Evolutionary conservation across 2,888 invertebrate species (phyloP).

Genomic region (Melangyna quadrimaculata): DNA sequence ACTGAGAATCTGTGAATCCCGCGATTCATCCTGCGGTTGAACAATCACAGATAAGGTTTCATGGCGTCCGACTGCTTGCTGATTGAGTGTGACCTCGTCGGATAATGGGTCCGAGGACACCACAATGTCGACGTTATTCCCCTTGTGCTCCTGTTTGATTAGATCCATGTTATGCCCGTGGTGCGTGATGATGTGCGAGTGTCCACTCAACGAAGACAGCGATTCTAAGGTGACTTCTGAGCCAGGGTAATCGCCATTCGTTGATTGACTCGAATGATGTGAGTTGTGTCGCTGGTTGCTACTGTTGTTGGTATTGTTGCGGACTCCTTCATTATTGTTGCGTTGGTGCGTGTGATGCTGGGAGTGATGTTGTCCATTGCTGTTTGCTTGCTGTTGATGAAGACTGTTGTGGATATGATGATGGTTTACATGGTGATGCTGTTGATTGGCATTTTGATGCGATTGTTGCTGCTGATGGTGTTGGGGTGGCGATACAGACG

Average conservation of each 20-base stretch:
- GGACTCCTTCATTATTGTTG: constrained; percentile 13
- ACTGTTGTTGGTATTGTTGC: constrained; percentile 35
- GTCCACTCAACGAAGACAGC: constrained; percentile 73
- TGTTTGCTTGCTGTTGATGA: constrained; percentile 65
- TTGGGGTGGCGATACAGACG: constrained; percentile 62
- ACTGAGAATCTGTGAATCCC: constrained; percentile 84
- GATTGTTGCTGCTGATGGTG: constrained; percentile 70
- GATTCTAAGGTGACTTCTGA: constrained; percentile 77
- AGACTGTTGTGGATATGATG: constrained; percentile 67
- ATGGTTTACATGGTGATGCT: constrained; percentile 71
- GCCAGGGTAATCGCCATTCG: constrained; percentile 74
- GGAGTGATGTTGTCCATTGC: constrained; percentile 55
- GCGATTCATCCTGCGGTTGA: constrained; percentile 83
- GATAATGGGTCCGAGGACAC: constrained; percentile 74
- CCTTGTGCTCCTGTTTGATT: constrained; percentile 77
- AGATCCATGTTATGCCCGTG: constrained; percentile 53
- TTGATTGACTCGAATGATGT: constrained; percentile 38
- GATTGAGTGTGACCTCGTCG: constrained; percentile 76
- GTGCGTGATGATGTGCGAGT: constrained; percentile 60
- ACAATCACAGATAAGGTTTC: constrained; percentile 83
- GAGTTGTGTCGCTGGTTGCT: constrained; percentile 31
- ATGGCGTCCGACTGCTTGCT: constrained; percentile 75
- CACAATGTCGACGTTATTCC: constrained; percentile 43
- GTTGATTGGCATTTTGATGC: constrained; percentile 73
- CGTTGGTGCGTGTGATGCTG: constrained; percentile 49